Conservation (phyloP, 35 echinoderm and acorn worm species). For the Nesometra sesokonis region DNA sequence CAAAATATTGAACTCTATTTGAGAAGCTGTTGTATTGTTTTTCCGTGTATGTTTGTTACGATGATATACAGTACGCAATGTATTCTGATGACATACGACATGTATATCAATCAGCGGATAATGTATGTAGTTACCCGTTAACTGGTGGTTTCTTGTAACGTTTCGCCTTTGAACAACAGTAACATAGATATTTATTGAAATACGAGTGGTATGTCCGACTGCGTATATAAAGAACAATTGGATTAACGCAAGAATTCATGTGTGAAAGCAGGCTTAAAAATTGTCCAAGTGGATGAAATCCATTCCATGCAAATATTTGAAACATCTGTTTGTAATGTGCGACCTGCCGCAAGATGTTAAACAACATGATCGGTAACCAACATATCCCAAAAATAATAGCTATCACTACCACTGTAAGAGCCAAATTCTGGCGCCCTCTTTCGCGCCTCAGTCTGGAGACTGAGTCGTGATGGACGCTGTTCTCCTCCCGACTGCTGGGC, state of each 20-base stretch:
- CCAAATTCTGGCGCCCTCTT: not conserved
- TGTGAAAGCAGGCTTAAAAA: not conserved
- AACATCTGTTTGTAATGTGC: not conserved
- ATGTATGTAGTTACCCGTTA: not conserved
- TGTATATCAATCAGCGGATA: too few relatives aligned
- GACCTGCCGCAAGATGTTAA: not conserved
- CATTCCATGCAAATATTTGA: not conserved
- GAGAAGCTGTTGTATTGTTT: too few relatives aligned
- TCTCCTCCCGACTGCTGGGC: not conserved
- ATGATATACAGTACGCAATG: too few relatives aligned
- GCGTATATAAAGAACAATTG: not conserved
- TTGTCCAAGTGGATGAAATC: not conserved
- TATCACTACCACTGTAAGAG: not conserved
- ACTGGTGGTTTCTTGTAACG: not conserved
- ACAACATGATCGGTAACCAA: not conserved
- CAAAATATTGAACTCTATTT: too few relatives aligned
- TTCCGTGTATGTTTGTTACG: too few relatives aligned
- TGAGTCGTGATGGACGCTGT: not conserved
- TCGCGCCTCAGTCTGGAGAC: not conserved
- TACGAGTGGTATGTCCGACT: not conserved
- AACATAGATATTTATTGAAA: not conserved
- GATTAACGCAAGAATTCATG: not conserved
- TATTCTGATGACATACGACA: too few relatives aligned
- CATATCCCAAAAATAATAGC: not conserved
- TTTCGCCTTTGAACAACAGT: not conserved